These are phyloP conservation scores for Sinopyrophorus schimmeli DNA, from an alignment of 2,888 invertebrate genomes.

Conservation along the genomic window DNA sequence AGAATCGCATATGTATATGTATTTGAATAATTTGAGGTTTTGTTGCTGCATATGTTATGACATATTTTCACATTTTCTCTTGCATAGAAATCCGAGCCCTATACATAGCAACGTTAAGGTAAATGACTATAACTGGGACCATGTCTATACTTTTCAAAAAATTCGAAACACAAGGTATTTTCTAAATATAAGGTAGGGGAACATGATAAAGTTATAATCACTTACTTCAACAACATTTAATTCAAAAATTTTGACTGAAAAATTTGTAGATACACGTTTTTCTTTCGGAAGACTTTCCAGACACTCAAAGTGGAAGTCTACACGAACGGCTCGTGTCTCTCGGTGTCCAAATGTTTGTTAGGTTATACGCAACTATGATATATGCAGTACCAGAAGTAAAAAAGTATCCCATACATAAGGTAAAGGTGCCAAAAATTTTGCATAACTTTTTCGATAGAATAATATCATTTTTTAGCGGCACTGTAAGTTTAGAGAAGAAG, in stretches of 20 bases:
- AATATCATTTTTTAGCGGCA: constrained; percentile 32
- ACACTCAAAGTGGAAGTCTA: constrained; percentile 61
- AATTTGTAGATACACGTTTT: constrained; percentile 62
- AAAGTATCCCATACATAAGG: constrained; percentile 37
- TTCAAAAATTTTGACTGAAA: too few species aligned
- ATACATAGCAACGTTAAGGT: neutral
- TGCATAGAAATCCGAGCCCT: neutral
- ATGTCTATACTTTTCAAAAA: too few species aligned
- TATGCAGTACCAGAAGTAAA: constrained; percentile 35
- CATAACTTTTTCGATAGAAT: neutral
- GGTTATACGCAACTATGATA: constrained; percentile 40
- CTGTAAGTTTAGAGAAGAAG: constrained; percentile 41
- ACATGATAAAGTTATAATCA: too few species aligned
- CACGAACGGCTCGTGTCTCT: constrained; percentile 45
- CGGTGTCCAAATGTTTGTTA: constrained; percentile 43
- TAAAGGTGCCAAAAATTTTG: constrained; percentile 14
- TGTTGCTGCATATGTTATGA: too few species aligned
- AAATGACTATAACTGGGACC: too few species aligned
- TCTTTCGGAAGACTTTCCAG: constrained; percentile 62
- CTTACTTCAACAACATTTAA: too few species aligned
- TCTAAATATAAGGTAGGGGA: too few species aligned
- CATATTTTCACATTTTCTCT: neutral
- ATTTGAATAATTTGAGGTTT: too few species aligned
- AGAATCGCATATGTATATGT: too few species aligned
- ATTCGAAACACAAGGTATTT: too few species aligned